Evolutionary conservation across 2,113 vertebrate species (phyloP), one percentile per base, ranked within the genome.

Genomic region (Psilopsiagon aurifrons): DNA sequence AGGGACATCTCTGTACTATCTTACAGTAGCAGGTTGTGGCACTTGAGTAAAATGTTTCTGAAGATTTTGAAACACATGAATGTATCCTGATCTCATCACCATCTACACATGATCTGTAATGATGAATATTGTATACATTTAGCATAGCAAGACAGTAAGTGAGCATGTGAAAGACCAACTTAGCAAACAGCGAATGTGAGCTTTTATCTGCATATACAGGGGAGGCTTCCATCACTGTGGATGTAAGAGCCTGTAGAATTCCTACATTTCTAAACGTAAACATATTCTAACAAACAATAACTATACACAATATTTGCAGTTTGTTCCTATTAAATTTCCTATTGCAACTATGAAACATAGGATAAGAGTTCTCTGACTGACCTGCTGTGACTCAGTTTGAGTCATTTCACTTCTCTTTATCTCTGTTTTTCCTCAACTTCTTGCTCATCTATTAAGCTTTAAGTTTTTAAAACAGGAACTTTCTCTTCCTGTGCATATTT

Each of bases 401-500:
- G 73, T 88, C 24, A 95, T 94, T 90, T 78, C 37, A 55, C 43
- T 74, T 93, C 71, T 77, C 39, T 60, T 81, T 91, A 92, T 83
- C 69, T 97, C 75, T 92, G 73, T 93, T 95, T 94, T 84, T 71
- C 80, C 43, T 76, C 64, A 84, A 17, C 35, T 64, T 70, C 57
- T 94, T 93, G 83, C 73, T 95, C 96, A 71, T 47, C 92, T 81
- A 76, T 91, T 93, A 94, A 70, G 43, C 19, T 86, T 85, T 55
- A 71, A 52, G 47, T 76, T 89, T 91, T 92, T 92, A 85, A 67
- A 91, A 83, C 88, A 94, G 88, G 88, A 94, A 94, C 83, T 92
- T 96, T 95, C 74, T 89, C 81, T 94, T 96, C 94, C 92, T 94
- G 88, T 92, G 88, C 86, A 24, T 97, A 91, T 97, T 96, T 97